phyloP scores from a whole-genome alignment of 2,113 vertebrate species.

The Peromyscus californicus region DNA sequence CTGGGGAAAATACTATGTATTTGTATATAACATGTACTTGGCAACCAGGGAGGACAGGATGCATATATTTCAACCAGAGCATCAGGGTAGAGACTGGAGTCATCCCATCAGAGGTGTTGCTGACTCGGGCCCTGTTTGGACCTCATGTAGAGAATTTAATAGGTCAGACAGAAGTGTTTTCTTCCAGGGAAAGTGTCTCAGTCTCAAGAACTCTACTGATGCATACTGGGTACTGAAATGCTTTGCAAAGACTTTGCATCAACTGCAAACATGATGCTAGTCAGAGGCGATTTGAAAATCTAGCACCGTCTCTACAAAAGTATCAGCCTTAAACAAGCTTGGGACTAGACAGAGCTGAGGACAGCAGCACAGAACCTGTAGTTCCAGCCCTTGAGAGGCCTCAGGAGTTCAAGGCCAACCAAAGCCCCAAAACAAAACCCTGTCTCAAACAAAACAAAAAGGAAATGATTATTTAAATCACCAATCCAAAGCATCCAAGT shows the following conservation, averaged over 20 bases:
- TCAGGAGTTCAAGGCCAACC: neutral
- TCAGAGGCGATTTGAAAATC: too few relatives aligned
- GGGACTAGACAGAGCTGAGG: fast-evolving
- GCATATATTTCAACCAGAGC: too few relatives aligned
- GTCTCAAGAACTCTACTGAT: neutral
- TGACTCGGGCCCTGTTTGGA: neutral
- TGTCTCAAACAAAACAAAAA: neutral
- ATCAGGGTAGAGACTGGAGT: fast-evolving
- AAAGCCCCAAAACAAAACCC: neutral
- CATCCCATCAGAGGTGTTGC: neutral
- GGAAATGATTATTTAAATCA: neutral
- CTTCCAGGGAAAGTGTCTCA: neutral
- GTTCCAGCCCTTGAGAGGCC: neutral
- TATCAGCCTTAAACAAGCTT: neutral
- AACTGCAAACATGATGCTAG: neutral
- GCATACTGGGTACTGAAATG: neutral
- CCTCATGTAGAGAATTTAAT: neutral
- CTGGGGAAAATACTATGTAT: neutral
- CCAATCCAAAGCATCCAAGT: neutral
- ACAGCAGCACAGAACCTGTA: neutral
- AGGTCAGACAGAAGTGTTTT: neutral
- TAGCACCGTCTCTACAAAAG: too few relatives aligned
- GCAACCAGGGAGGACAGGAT: neutral
- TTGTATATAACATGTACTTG: neutral
- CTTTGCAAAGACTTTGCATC: neutral